Percentiles rank a stretch among this genome's conserved stretches.
Evolutionary conservation across 1,140 invertebrate species (phyloP).

Genomic region (Dendrolimus punctatus): DNA sequence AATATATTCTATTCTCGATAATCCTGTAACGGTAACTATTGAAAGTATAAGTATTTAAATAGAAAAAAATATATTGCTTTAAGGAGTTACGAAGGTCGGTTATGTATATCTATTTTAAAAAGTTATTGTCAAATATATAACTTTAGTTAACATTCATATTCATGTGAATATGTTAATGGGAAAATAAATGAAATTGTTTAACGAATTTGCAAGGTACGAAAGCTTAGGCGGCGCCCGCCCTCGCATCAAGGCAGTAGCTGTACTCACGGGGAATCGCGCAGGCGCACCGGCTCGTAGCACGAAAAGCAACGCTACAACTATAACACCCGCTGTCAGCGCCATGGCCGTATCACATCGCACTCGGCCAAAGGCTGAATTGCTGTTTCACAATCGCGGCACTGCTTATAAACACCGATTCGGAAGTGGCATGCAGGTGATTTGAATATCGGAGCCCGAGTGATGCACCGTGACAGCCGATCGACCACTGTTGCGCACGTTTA

Average conservation of each 20-base stretch:
- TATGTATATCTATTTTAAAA: no score
- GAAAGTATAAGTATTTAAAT: no score
- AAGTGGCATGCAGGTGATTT: constrained; percentile 61
- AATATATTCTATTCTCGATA: no score
- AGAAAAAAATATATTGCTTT: no score
- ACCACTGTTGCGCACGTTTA: constrained; percentile 41
- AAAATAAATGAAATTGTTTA: neutral
- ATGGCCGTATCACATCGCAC: constrained; percentile 45
- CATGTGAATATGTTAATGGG: no score
- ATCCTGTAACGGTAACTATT: no score
- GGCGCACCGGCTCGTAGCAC: constrained; percentile 46
- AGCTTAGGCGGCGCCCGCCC: constrained; percentile 38
- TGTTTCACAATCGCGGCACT: constrained; percentile 18
- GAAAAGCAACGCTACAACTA: constrained; percentile 43
- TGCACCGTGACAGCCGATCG: constrained; percentile 33
- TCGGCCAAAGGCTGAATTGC: constrained; percentile 20
- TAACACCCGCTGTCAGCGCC: constrained; percentile 33
- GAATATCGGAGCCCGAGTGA: constrained; percentile 49
- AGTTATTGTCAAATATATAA: no score
- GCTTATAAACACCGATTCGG: constrained; percentile 42
- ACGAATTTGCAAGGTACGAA: constrained; percentile 12
- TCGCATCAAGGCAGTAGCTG: constrained; percentile 2
- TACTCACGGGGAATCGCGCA: constrained; percentile 63
- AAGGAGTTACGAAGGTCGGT: no score
- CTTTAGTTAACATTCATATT: no score